A percentile compares a stretch with the other conserved stretches of the same genome.
Evolutionary conservation across 1,140 invertebrate species (phyloP).

Genomic region (Oncopodura yosiiana): DNA sequence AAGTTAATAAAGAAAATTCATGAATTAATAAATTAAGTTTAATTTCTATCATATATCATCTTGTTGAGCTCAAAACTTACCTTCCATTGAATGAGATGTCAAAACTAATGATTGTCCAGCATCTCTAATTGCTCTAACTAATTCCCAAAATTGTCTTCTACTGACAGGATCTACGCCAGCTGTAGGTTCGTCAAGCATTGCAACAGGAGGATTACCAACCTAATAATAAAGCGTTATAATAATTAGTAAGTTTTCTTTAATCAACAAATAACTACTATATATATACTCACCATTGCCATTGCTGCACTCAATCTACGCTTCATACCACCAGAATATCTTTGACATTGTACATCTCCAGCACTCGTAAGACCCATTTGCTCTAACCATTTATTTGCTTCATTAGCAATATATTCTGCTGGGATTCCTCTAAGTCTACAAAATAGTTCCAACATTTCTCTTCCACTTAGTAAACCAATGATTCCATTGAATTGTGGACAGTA

Average conservation of each 20-base stretch:
- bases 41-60: too few relatives aligned
- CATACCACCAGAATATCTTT: conserved; percentile 47
- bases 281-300: conserved; percentile 50
- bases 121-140: conserved; percentile 34
- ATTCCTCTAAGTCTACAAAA: conserved; percentile 48
- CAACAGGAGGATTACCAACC: conserved; percentile 52
- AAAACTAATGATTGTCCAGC: conserved; percentile 33
- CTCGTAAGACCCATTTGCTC: conserved; percentile 4
- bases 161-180: conserved; percentile 47
- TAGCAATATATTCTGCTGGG: conserved; percentile 37
- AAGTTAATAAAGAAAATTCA: too few relatives aligned
- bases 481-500: conserved; percentile 50
- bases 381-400: conserved; percentile 37
- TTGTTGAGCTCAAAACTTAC: conserved; percentile 13
- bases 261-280: too few relatives aligned
- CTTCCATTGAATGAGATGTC: conserved; percentile 28
- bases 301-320: conserved; percentile 54
- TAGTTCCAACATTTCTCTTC: conserved; percentile 47
- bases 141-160: conserved; percentile 40
- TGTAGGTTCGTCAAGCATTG: conserved; percentile 57
- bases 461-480: conserved; percentile 47
- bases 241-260: too few relatives aligned
- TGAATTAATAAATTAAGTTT: too few relatives aligned
- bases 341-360: conserved; percentile 4
- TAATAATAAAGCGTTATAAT: too few relatives aligned